Base-by-base conservation (phyloP, 2,113 vertebrate genomes). In the Corvus hawaiiensis region DNA sequence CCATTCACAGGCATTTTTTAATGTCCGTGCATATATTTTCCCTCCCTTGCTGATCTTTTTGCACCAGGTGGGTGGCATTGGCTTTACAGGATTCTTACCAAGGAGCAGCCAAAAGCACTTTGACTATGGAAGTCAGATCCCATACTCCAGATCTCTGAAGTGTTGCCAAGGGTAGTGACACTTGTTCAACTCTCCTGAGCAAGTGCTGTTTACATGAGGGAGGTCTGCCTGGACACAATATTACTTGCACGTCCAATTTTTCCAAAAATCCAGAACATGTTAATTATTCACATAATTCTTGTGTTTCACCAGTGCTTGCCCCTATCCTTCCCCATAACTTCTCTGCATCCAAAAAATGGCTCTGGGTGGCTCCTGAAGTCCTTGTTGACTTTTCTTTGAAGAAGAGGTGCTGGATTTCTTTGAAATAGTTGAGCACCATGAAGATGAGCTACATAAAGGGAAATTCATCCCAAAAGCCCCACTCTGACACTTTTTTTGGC, bases 51-150 rank as follows among this genome's bases (percentile, higher is more conserved):
- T 49, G 68, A 73, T 85, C 39, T 72, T 88, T 96, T 44, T 41
- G 58, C 26, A 37, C 84, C 63, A 72, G 62, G 66, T 91, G 75
- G 73, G 85, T 97, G 96, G 82, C 82, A 87, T 32, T 92, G 44
- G 6, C 61, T 96, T 94, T 85, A 87, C 43, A 87, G 78, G 30
- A 55, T n/a, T 87, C 76, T 96, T 97, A 68, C 69, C 63, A 94
- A 93, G 39, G 88, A 85, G 75, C 58, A 95, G 55, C 28, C 77
- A 76, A 96, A 63, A 87, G 10, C 30, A 51, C 10, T 83, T 73
- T 35, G 26, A 12, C 16, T 44, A 11, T 64, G 68, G 82, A 96
- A 94, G 35, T 76, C 89, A 52, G 55, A 95, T 76, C 91, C 90
- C 48, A 43, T 49, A 16, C 22, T 55, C 43, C 32, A 77, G 49